A percentile compares a stretch with the other conserved stretches of the same genome.
These are phyloP conservation scores for Rhadina sibilatrix DNA, from an alignment of 2,113 vertebrate species.

Conservation along the genomic window DNA sequence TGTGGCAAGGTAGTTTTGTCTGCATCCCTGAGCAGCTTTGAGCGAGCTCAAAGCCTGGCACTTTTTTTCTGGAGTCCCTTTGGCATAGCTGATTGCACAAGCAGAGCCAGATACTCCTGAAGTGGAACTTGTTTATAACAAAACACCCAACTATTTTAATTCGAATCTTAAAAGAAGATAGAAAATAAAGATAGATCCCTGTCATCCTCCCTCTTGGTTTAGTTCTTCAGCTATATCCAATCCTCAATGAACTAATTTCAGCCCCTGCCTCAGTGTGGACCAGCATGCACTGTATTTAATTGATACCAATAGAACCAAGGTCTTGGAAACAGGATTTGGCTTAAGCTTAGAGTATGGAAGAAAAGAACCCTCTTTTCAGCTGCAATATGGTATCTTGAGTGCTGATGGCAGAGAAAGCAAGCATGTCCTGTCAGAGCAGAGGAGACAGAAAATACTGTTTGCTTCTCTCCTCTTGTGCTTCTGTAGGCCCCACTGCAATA, in stretches of 20 bases:
- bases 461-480: background rate
- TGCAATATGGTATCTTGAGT: background rate
- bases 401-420: background rate
- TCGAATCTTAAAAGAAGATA: background rate
- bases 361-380: background rate
- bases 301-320: background rate
- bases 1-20: background rate
- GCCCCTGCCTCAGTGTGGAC: background rate
- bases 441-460: background rate
- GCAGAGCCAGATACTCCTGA: background rate
- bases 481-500: background rate
- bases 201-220: background rate
- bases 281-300: background rate
- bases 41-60: background rate
- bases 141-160: background rate
- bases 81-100: background rate
- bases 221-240: background rate
- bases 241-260: background rate
- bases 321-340: background rate
- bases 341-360: background rate
- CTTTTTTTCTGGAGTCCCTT: background rate
- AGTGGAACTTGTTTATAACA: background rate
- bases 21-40: background rate
- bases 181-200: background rate
- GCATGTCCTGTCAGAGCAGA: background rate